A percentile compares a stretch with the other conserved stretches of the same genome.
Conservation (phyloP, 2,113 vertebrate genomes). For the Tricholaema leucomelas region DNA sequence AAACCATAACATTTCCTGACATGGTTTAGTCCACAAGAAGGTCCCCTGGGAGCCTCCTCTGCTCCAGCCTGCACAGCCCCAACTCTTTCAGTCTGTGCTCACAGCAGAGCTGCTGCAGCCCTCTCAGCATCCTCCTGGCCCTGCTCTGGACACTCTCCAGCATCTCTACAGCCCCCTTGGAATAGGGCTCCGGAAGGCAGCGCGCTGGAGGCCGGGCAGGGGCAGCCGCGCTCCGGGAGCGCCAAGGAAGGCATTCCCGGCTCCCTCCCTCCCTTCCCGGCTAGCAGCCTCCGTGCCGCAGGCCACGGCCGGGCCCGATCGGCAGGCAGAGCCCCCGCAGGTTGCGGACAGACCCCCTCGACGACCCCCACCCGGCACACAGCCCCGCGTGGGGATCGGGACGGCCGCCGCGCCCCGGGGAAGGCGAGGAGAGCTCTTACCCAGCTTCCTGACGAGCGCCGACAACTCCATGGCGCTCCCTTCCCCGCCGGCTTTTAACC, state of each 20-base stretch:
- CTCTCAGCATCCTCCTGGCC: too few species aligned
- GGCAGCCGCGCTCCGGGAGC: fast-evolving
- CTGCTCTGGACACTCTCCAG: too few species aligned
- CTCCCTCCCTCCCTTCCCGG: too few species aligned
- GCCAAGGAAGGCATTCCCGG: not conserved
- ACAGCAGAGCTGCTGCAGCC: too few species aligned
- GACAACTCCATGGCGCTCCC: slow-evolving; percentile 72
- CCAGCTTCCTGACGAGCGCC: slow-evolving; percentile 83
- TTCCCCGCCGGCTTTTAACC: slow-evolving; percentile 25
- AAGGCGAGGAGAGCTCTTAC: slow-evolving; percentile 58
- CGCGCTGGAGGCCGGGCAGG: not conserved
- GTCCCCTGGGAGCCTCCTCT: too few species aligned
- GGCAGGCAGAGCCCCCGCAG: not conserved
- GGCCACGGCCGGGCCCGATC: not conserved
- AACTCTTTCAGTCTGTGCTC: too few species aligned
- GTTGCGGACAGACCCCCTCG: not conserved
- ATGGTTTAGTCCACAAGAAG: too few species aligned
- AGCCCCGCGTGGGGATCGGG: not conserved
- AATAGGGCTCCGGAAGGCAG: too few species aligned
- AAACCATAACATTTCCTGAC: not conserved
- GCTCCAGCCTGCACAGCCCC: too few species aligned
- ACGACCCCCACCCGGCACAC: fast-evolving
- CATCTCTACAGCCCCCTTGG: too few species aligned
- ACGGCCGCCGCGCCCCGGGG: too few species aligned
- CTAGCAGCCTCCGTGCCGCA: too few species aligned